These are phyloP conservation scores for Idaea dimidiata DNA, from an alignment of 2,888 invertebrate genomes.

Conservation along the genomic window DNA sequence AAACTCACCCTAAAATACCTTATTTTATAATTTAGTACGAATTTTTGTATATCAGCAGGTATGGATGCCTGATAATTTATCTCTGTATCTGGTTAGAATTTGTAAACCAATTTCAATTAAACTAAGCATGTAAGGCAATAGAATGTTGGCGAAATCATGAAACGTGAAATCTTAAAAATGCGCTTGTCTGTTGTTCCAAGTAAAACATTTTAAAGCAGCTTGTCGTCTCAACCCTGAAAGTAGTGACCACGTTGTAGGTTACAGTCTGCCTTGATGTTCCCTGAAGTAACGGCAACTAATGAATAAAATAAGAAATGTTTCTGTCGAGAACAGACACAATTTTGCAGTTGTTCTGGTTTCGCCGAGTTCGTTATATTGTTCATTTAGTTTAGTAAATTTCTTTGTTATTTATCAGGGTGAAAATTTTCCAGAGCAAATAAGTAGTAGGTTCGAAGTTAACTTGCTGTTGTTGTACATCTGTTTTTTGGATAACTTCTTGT, in stretches of 20 bases:
- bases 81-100: too few relatives aligned
- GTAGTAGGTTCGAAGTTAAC: background rate
- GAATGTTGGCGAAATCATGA: too few relatives aligned
- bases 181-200: conserved; percentile 11
- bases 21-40: too few relatives aligned
- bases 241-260: conserved; percentile 19
- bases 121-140: too few relatives aligned
- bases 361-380: background rate
- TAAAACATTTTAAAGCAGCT: conserved; percentile 11
- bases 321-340: conserved; percentile 11
- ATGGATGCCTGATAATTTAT: too few relatives aligned
- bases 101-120: too few relatives aligned
- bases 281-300: conserved; percentile 25
- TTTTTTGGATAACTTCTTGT: too few relatives aligned
- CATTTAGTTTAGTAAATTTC: background rate
- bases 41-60: too few relatives aligned
- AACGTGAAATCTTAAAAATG: too few relatives aligned
- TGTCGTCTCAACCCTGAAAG: background rate
- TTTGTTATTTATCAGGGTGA: background rate
- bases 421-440: background rate
- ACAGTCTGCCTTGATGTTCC: conserved; percentile 23
- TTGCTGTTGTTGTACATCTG: too few relatives aligned
- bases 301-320: conserved; percentile 32
- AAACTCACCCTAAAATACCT: too few relatives aligned
- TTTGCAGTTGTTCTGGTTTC: background rate